Conservation (phyloP, 1,140 invertebrate genomes). For the Leptonema lineaticorne region DNA sequence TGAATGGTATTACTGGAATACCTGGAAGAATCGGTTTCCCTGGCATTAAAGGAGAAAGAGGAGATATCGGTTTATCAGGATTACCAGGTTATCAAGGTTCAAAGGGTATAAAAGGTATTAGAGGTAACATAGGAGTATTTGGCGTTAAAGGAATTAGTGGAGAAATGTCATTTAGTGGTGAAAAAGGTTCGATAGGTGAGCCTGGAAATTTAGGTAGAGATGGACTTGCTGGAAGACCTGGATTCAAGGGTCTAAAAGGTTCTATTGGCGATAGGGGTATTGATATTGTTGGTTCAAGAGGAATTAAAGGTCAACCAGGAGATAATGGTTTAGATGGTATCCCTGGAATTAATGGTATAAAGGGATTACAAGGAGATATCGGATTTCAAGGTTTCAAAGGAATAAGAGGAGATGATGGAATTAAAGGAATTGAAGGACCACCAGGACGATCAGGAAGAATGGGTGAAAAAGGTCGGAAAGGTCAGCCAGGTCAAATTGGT, state of each 20-base stretch:
- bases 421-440: slow-evolving; percentile 52
- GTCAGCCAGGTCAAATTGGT: slow-evolving; percentile 50
- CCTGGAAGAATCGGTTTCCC: slow-evolving; percentile 56
- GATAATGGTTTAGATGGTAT: slow-evolving; percentile 33
- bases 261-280: slow-evolving; percentile 42
- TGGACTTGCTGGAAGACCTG: slow-evolving; percentile 46
- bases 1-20: slow-evolving; percentile 53
- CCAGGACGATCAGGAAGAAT: slow-evolving; percentile 41
- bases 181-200: slow-evolving; percentile 57
- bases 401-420: slow-evolving; percentile 52
- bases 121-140: slow-evolving; percentile 55
- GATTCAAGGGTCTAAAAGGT: slow-evolving; percentile 44
- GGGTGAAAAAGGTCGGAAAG: slow-evolving; percentile 45
- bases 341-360: slow-evolving; percentile 50
- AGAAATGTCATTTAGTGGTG: slow-evolving; percentile 55
- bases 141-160: slow-evolving; percentile 44
- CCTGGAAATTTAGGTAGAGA: slow-evolving; percentile 35
- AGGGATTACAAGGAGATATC: slow-evolving; percentile 46
- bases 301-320: slow-evolving; percentile 45
- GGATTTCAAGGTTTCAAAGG: slow-evolving; percentile 42
- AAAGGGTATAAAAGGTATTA: slow-evolving; percentile 58
- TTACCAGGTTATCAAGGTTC: slow-evolving; percentile 43
- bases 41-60: slow-evolving; percentile 61
- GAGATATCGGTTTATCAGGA: slow-evolving; percentile 57
- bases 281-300: slow-evolving; percentile 43